Evolutionary conservation across 2,797 vertebrate species (phyloP).

Genomic region (Scolopax bukidnonensis): DNA sequence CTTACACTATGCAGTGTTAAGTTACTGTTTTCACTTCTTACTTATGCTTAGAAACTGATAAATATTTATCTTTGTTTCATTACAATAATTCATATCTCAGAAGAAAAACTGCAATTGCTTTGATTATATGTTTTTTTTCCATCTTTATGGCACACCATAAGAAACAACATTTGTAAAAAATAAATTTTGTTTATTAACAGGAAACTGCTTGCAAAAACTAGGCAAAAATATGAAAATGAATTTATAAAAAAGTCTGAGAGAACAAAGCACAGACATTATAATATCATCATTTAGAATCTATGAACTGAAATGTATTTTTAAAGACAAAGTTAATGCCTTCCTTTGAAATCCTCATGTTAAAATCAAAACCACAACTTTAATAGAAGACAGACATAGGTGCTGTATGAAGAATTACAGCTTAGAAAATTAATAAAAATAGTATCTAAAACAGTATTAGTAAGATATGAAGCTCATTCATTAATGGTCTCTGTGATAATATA

Average conservation of each 20-base stretch:
- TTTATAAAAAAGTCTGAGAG: constrained; percentile 58
- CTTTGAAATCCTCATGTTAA: constrained; percentile 80
- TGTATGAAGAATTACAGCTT: constrained; percentile 79
- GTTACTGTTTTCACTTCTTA: constrained; percentile 64
- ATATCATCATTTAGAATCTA: constrained; percentile 70
- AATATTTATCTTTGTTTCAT: constrained; percentile 71
- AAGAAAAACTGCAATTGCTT: constrained; percentile 56
- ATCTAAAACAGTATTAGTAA: constrained; percentile 93
- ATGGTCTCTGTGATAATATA: constrained; percentile 88
- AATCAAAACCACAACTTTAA: constrained; percentile 81
- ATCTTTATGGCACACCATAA: background rate
- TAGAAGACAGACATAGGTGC: constrained; percentile 79
- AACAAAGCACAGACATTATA: constrained; percentile 70
- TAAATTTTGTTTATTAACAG: constrained; percentile 67
- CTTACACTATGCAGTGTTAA: background rate
- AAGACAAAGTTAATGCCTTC: constrained; percentile 73
- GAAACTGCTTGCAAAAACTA: constrained; percentile 61
- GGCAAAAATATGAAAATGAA: constrained; percentile 66
- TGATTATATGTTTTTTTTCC: constrained; percentile 57
- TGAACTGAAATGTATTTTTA: constrained; percentile 75
- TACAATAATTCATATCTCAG: constrained; percentile 24
- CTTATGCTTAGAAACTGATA: constrained; percentile 58
- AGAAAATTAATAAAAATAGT: constrained; percentile 92
- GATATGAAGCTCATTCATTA: constrained; percentile 93
- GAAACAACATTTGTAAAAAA: constrained; percentile 46